Base-by-base conservation (phyloP, 2,113 vertebrate genomes). In the Cardinalis cardinalis region DNA sequence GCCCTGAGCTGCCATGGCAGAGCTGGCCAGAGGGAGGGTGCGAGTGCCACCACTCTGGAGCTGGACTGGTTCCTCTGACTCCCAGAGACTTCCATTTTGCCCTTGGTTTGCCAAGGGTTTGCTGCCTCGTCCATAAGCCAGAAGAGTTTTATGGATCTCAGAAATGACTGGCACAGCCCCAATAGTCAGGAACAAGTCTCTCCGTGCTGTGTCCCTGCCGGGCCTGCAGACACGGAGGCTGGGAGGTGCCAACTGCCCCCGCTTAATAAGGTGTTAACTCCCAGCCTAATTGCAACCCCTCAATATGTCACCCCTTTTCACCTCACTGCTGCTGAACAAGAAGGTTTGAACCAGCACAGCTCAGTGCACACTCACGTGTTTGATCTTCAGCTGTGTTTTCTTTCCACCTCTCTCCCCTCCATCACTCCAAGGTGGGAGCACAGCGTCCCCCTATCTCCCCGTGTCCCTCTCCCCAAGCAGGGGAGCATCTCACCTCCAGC, bases 181-280 rank as follows among this genome's bases (percentile, higher is more conserved):
- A 24, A 0, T 3, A 36, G 38, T 40, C 6, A 16, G 51, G 72
- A 74, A 25, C 18, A 10, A 53, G 21, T 28, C 48, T 32, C 51
- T 41, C 8, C 0, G 1, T 2, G 2, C 44, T 6, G 28, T 5
- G 23, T 13, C 58, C 58, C 28, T 32, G 88, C 74, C 0, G 0
- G 44, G 74, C 41, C 49, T 6, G 32, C 69, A 84, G 64, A 51
- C 68, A 5, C 2, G 1, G 31, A 68, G 18, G 26, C 8, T 0
- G 0, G 7, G 94, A 96, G 84, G 84, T 87, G 94, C 46, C 84
- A 95, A 89, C 61, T 84, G 84, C 77, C 77, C 87, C 65, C 0
- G 0, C 87, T 89, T 95, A 92, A 90, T 41, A 79, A 89, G 84
- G 92, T 92, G 94, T 90, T 95, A 94, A 95, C 55, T 87, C 89